These are phyloP conservation scores for Bilobella aurantiaca DNA, from an alignment of 1,140 invertebrate species.

Conservation along the genomic window DNA sequence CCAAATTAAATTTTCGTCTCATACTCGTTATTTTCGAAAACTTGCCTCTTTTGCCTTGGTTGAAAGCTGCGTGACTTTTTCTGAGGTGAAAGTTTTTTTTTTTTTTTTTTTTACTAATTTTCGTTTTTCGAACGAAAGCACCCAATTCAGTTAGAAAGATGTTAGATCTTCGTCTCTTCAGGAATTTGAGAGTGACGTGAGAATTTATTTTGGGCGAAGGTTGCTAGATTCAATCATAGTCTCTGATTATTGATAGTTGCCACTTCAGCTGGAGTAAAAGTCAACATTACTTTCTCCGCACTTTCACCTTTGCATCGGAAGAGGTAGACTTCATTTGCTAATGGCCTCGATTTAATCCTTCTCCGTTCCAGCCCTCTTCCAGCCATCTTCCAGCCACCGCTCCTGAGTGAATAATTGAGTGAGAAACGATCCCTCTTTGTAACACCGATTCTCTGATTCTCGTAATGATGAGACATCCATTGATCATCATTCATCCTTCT, in stretches of 20 bases:
- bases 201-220: constrained; percentile 29
- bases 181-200: background rate
- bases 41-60: no score
- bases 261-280: constrained; percentile 10
- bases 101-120: no score
- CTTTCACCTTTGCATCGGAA: background rate
- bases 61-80: no score
- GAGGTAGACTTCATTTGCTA: background rate
- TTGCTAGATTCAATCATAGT: constrained; percentile 24
- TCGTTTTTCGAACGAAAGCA: background rate
- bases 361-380: background rate
- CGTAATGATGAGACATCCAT: background rate
- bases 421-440: constrained; percentile 27
- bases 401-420: constrained; percentile 34
- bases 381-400: no score
- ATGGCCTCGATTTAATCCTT: background rate
- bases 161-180: background rate
- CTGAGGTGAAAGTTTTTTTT: background rate
- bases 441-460: constrained; percentile 22
- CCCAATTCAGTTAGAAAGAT: background rate
- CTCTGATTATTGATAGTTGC: constrained; percentile 23
- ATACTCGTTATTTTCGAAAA: no score
- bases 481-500: background rate
- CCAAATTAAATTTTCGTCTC: no score
- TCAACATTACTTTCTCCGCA: background rate